Percentiles rank a stretch among this genome's conserved stretches.
phyloP scores from a whole-genome alignment of 1,140 invertebrate genomes.

The Macrosteles quadrilineatus region DNA sequence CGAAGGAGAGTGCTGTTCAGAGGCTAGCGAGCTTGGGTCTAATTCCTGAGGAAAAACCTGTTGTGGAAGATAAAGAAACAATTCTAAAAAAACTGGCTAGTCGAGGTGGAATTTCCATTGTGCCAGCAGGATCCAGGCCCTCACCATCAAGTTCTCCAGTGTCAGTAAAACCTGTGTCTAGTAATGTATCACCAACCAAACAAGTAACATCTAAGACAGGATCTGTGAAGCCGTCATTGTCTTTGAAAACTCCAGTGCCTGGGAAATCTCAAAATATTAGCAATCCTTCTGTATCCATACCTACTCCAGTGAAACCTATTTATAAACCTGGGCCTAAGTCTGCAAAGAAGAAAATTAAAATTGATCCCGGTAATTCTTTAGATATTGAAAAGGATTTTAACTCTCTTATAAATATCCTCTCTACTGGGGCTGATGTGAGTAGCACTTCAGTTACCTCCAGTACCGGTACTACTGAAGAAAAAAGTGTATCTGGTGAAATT shows the following conservation, averaged over 20 bases:
- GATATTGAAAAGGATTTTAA: constrained; percentile 18
- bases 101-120: not conserved
- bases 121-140: not conserved
- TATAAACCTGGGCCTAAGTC: not conserved
- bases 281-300: not conserved
- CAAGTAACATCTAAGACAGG: too few species aligned
- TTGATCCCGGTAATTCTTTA: not conserved
- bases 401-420: constrained; percentile 12
- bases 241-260: too few species aligned
- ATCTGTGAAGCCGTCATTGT: too few species aligned
- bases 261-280: too few species aligned
- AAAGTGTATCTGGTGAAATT: not conserved
- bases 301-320: not conserved
- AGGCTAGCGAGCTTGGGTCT: constrained; percentile 5
- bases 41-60: not conserved
- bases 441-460: not conserved
- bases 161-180: not conserved
- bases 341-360: constrained; percentile 13
- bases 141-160: not conserved
- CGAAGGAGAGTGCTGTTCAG: not conserved
- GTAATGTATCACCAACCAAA: too few species aligned
- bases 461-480: not conserved
- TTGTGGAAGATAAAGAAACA: not conserved
- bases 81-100: constrained; percentile 1
- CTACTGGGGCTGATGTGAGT: not conserved